phyloP scores from a whole-genome alignment of 2,797 vertebrate species.

The Hafferia zeledoni region DNA sequence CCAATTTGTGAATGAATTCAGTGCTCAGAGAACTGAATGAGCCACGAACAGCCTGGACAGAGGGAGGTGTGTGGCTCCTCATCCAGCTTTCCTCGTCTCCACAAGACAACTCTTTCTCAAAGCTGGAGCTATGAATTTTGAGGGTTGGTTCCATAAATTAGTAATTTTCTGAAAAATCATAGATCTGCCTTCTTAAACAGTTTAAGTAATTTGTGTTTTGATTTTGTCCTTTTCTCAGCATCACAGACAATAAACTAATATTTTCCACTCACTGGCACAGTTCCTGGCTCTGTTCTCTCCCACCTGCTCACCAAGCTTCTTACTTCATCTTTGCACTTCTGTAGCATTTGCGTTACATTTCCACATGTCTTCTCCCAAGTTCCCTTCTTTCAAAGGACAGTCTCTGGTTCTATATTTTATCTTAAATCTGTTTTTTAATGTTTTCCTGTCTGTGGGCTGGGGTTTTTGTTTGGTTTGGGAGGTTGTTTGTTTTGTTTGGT shows the following conservation, averaged over 20 bases:
- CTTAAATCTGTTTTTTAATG: neutral
- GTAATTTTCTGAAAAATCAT: neutral
- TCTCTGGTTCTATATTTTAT: neutral
- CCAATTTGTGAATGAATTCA: constrained; percentile 51
- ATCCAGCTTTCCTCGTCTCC: neutral
- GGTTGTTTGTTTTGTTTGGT: neutral
- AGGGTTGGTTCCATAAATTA: neutral
- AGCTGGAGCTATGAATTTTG: neutral
- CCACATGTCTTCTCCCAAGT: neutral
- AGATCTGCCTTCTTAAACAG: neutral
- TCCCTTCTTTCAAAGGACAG: neutral
- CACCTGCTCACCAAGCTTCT: neutral
- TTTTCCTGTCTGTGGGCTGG: neutral
- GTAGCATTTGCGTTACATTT: neutral
- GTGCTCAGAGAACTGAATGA: constrained; percentile 15
- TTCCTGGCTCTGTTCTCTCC: neutral
- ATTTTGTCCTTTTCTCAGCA: neutral
- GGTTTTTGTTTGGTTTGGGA: neutral
- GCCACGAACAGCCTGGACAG: constrained; percentile 3
- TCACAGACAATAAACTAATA: neutral
- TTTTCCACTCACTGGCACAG: neutral
- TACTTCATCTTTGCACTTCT: neutral
- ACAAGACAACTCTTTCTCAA: neutral
- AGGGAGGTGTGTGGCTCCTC: neutral
- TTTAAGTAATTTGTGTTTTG: neutral